phyloP scores from a whole-genome alignment of 2,113 vertebrate genomes.

The Trachemys scripta region DNA sequence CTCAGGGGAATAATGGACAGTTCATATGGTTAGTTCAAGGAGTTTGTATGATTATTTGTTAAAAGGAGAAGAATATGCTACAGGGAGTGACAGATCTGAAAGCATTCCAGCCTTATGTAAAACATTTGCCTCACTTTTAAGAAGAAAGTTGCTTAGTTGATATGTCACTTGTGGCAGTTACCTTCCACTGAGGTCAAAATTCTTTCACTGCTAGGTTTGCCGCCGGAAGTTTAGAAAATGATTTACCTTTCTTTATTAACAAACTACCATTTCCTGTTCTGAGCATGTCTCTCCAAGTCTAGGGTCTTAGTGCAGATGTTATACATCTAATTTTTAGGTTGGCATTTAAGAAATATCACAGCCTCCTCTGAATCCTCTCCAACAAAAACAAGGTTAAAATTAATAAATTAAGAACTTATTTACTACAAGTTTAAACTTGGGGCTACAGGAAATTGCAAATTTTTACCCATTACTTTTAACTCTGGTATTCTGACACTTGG shows the following conservation, averaged over 20 bases:
- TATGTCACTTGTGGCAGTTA: conserved; percentile 79
- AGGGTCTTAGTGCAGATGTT: conserved; percentile 72
- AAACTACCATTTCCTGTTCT: conserved; percentile 83
- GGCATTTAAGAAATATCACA: conserved; percentile 63
- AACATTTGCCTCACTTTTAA: conserved; percentile 74
- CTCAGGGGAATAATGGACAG: neutral
- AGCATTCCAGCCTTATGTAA: conserved; percentile 71
- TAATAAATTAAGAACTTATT: conserved; percentile 71
- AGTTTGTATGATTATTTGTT: conserved; percentile 61
- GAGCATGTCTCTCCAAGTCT: conserved; percentile 65
- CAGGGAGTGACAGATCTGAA: conserved; percentile 67
- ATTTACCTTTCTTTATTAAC: conserved; percentile 84
- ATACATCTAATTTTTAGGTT: conserved; percentile 68
- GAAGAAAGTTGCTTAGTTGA: conserved; percentile 70
- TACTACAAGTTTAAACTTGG: conserved; percentile 51
- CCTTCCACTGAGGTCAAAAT: conserved; percentile 75
- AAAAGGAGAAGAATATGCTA: conserved; percentile 60
- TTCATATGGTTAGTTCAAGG: neutral
- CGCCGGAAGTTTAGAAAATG: conserved; percentile 83
- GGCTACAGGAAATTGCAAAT: conserved; percentile 26
- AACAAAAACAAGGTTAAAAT: conserved; percentile 70
- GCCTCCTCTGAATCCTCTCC: conserved; percentile 61
- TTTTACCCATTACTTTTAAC: conserved; percentile 31
- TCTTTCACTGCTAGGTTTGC: conserved; percentile 81
- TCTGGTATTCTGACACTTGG: neutral